Evolutionary conservation across 2,113 vertebrate genomes (phyloP).

Genomic region (Syrmaticus mikado): DNA sequence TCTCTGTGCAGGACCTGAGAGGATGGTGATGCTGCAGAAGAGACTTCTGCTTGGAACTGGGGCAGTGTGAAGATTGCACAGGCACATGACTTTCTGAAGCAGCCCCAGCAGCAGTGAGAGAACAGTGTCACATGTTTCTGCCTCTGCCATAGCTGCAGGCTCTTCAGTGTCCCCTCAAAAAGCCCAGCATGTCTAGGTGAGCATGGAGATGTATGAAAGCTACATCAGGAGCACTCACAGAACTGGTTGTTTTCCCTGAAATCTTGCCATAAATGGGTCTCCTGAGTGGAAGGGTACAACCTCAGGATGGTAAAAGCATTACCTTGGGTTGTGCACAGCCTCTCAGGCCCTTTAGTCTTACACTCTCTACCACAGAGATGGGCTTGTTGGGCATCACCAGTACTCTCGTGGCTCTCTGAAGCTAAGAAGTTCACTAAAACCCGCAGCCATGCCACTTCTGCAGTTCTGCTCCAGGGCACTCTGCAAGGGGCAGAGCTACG

Average conservation of each 20-base stretch:
- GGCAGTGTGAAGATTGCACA: not conserved
- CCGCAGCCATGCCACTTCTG: not conserved
- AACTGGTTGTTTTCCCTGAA: conserved; percentile 26
- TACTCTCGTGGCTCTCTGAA: not conserved
- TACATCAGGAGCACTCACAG: not conserved
- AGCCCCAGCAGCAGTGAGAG: rapidly evolving
- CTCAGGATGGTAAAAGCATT: not conserved
- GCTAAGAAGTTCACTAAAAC: not conserved
- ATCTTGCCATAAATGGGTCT: conserved; percentile 17
- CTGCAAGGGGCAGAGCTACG: not conserved
- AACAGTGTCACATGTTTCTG: rapidly evolving
- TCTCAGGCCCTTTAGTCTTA: not conserved
- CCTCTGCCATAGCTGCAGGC: not conserved
- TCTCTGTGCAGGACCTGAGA: not conserved
- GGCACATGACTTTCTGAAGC: rapidly evolving
- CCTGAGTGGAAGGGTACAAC: conserved; percentile 19
- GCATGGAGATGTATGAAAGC: not conserved
- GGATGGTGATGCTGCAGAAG: not conserved
- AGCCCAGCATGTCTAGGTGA: rapidly evolving
- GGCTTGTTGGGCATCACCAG: not conserved
- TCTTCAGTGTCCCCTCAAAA: rapidly evolving
- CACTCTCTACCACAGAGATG: not conserved
- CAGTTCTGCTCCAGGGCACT: not conserved
- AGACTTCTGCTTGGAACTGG: not conserved
- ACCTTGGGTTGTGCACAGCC: not conserved